Conservation (phyloP, 1,140 invertebrate genomes). For the Forficula auricularia region DNA sequence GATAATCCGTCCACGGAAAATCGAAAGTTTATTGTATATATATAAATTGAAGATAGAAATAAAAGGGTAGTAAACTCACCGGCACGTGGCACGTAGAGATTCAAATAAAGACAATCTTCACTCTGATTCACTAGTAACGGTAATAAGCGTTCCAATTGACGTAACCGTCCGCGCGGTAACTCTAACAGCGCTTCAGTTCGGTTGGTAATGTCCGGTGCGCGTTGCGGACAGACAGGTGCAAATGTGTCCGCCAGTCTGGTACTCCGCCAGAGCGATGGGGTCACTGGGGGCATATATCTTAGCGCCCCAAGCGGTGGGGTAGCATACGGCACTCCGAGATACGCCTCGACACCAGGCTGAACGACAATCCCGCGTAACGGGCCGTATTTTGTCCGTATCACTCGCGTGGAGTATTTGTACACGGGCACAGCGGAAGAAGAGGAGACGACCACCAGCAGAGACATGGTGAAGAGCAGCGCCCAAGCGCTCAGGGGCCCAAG, state of each 20-base stretch:
- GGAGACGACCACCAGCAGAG: slow-evolving; percentile 19
- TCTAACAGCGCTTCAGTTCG: slow-evolving; percentile 53
- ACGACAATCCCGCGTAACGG: slow-evolving; percentile 65
- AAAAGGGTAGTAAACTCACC: slow-evolving; percentile 42
- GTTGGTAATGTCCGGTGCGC: slow-evolving; percentile 45
- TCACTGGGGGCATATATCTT: slow-evolving; percentile 86
- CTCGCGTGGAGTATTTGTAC: slow-evolving; percentile 58
- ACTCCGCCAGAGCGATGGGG: slow-evolving; percentile 69
- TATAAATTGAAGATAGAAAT: too few species aligned
- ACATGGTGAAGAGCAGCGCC: too few species aligned
- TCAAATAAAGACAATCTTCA: slow-evolving; percentile 94
- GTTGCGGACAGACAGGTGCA: slow-evolving; percentile 80
- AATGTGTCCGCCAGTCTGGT: slow-evolving; percentile 62
- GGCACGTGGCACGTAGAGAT: slow-evolving; percentile 77
- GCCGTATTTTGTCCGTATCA: slow-evolving; percentile 75
- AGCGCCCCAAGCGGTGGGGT: slow-evolving; percentile 56
- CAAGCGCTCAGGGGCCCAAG: too few species aligned
- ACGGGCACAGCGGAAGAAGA: slow-evolving; percentile 21
- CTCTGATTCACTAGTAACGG: slow-evolving; percentile 74
- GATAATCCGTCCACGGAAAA: too few species aligned
- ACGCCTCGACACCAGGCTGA: slow-evolving; percentile 74
- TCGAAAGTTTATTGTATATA: too few species aligned
- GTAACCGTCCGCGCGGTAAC: slow-evolving; percentile 59
- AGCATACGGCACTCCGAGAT: slow-evolving; percentile 86
- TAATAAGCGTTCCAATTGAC: slow-evolving; percentile 61